Evolutionary conservation across 2,797 vertebrate genomes (phyloP).

Genomic region (Molossus molossus): DNA sequence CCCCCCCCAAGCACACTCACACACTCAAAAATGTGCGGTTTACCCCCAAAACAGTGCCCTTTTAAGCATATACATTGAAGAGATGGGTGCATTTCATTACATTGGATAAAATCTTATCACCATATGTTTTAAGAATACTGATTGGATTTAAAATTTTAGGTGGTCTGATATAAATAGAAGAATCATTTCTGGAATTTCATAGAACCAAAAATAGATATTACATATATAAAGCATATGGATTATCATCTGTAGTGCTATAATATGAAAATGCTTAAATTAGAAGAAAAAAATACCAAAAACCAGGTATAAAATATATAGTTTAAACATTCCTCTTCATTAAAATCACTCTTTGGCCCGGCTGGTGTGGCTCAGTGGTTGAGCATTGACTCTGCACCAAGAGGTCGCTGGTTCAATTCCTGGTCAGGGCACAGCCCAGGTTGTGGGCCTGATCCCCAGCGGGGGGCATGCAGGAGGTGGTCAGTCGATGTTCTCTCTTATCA

Average conservation of each 20-base stretch:
- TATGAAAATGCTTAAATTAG: not conserved
- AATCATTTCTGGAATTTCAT: slow-evolving; percentile 29
- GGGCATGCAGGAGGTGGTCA: no score
- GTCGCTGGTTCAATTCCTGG: no score
- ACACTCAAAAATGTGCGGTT: not conserved
- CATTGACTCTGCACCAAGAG: no score
- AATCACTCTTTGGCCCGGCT: not conserved
- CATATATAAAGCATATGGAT: not conserved
- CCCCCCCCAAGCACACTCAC: not conserved
- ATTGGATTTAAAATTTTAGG: not conserved
- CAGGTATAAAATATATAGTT: not conserved
- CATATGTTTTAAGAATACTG: not conserved
- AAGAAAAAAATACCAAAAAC: not conserved
- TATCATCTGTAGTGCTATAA: not conserved
- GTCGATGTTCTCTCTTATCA: no score
- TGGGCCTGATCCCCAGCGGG: no score
- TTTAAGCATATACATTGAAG: slow-evolving; percentile 40
- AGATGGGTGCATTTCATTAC: not conserved
- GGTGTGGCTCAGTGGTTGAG: no score
- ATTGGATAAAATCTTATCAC: slow-evolving; percentile 1
- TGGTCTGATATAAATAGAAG: slow-evolving; percentile 21
- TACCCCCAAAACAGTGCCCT: not conserved
- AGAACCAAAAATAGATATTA: not conserved
- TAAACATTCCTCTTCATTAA: slow-evolving; percentile 24
- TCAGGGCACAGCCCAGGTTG: no score